Evolutionary conservation across 2,888 invertebrate species (phyloP), one percentile per base, ranked within the genome.

Genomic region (Acrobasis suavella): DNA sequence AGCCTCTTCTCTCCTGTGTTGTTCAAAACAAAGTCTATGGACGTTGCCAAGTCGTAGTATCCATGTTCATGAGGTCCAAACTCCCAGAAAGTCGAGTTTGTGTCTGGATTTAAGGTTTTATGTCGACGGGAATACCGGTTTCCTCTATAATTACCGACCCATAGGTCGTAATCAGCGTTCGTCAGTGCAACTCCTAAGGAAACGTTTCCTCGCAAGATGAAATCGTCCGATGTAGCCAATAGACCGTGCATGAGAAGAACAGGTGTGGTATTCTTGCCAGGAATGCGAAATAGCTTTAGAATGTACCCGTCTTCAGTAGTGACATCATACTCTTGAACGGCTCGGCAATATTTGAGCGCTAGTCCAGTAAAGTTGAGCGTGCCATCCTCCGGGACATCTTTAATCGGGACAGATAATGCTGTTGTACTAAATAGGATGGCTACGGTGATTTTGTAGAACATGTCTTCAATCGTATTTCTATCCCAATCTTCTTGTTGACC

Each of bases 11-110:
- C 85, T 0, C 91, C 87, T 0, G 95, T 95, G 2, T 65, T 54
- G 1, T 70, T 59, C 8, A 82, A 55, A 6, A 83, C 64, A 17
- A 67, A 73, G 58, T 85, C 81, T 9, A 84, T 93, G 80, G 93
- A 93, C 0, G 95, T 93, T 1, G 96, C 94, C 0, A 96, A 67
- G 76, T 97, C 96, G 71, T 93, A 92, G 14, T 80, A 68, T 0
- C 95, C 96, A 77, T 95, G 94, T 76, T 96, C 95, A 76, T 96
- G 94, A 86, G 92, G 50, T 12, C 54, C 59, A 17, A 39, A 65
- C 9, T 58, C 9, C 58, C 58, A 58, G 9, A 58, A 58, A 15
- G 58, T 15, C 9, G n/a, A 2, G 17, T 58, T 32, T 9, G 49
- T 50, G 46, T 67, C 56, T 1, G 67, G 67, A 42, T 67, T 42